These are phyloP conservation scores for Agrochola lychnidis DNA, from an alignment of 2,888 invertebrate genomes.

Conservation along the genomic window DNA sequence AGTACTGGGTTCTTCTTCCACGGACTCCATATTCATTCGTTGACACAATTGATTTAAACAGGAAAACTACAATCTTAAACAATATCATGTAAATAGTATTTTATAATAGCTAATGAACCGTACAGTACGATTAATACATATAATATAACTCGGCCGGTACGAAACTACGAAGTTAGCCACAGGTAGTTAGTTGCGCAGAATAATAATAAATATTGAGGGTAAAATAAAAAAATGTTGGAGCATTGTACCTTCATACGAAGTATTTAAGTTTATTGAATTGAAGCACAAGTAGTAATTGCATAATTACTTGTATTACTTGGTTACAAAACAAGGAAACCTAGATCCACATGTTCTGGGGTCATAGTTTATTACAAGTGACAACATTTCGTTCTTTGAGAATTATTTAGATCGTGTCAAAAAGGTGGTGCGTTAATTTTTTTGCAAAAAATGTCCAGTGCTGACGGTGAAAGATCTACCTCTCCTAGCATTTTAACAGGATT, in stretches of 20 bases:
- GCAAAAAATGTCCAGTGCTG: slow-evolving; percentile 3
- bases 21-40: no score
- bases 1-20: no score
- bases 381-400: no score
- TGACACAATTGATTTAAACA: not conserved
- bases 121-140: no score
- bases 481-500: slow-evolving; percentile 14
- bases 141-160: no score
- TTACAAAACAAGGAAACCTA: slow-evolving; percentile 9
- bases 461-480: slow-evolving; percentile 10
- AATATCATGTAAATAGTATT: no score
- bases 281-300: not conserved
- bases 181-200: slow-evolving; percentile 4
- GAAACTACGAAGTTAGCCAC: no score
- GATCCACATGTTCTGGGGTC: slow-evolving; percentile 3
- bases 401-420: no score
- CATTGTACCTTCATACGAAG: slow-evolving; percentile 18
- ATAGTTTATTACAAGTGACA: slow-evolving; percentile 13
- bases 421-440: no score
- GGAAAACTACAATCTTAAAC: no score
- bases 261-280: slow-evolving; percentile 7
- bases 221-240: slow-evolving; percentile 3
- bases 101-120: no score
- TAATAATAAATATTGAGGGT: slow-evolving; percentile 6
- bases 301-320: slow-evolving; percentile 1